A percentile compares a stretch with the other conserved stretches of the same genome.
Evolutionary conservation across 1,140 invertebrate genomes (phyloP).

Genomic region (Eufriesea mexicana): DNA sequence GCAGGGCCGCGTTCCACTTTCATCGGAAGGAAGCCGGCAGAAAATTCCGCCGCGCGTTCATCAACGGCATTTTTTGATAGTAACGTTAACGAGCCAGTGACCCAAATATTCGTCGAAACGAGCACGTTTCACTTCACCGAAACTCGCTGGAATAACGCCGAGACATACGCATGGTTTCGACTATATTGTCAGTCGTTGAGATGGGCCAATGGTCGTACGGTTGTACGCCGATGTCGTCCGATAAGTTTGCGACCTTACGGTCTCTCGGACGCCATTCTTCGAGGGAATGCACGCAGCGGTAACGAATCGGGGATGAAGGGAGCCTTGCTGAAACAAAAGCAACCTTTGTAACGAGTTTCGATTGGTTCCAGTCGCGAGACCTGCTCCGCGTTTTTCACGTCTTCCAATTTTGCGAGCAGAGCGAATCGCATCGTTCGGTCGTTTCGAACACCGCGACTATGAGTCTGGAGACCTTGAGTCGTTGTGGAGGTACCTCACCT

Average conservation of each 20-base stretch:
- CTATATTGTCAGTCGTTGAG: not conserved
- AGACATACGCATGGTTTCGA: not conserved
- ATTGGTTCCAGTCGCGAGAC: not conserved
- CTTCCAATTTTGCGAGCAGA: slow-evolving; percentile 6
- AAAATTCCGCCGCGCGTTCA: slow-evolving; percentile 37
- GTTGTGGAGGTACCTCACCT: too few species aligned
- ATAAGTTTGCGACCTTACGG: not conserved
- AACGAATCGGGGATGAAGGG: not conserved
- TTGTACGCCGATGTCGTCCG: not conserved
- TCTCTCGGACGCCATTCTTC: not conserved
- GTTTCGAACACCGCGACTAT: not conserved
- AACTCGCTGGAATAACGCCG: not conserved
- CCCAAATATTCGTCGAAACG: slow-evolving; percentile 23
- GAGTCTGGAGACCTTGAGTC: not conserved
- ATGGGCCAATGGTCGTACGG: too few species aligned
- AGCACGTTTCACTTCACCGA: slow-evolving; percentile 20
- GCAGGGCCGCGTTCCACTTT: slow-evolving; percentile 54
- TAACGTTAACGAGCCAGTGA: slow-evolving; percentile 4
- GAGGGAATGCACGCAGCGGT: not conserved
- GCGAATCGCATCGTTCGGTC: not conserved
- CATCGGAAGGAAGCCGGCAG: slow-evolving; percentile 44
- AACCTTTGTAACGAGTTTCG: not conserved
- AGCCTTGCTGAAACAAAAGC: slow-evolving; percentile 5
- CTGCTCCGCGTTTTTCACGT: not conserved
- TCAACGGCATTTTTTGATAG: slow-evolving; percentile 6